Base-by-base conservation (phyloP, 2,113 vertebrate genomes). In the Otolemur garnettii region DNA sequence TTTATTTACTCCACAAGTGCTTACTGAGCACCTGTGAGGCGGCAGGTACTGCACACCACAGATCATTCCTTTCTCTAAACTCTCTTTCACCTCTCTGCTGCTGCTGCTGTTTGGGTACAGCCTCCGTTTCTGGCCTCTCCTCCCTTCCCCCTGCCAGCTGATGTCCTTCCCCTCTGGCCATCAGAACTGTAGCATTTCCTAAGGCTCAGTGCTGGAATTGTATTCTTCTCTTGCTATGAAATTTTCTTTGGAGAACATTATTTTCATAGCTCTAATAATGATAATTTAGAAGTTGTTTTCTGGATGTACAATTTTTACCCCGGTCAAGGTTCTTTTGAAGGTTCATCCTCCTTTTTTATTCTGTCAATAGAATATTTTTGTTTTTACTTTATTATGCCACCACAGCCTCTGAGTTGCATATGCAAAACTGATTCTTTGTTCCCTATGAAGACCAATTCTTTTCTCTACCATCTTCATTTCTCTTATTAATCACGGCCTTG, bases 81-180 rank as follows among this genome's bases (percentile, higher is more conserved):
- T 38, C 7, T 53, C 62, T 22, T 57, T 71, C 68, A 55, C 15
- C 7, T 79, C 38, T 5, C 28, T 24, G 26, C 57, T 26, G 26
- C 35, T 82, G 6, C 14, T 10, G 19, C 6, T 17, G 17, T 66
- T 38, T 4, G 38, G 45, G n/a, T 26, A 9, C 22, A 26, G 10
- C 17, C 45, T 72, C 13, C 15, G 1, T 33, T 79, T 77, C 62
- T 50, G 28, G 4, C 42, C 94, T 59, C 18, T 2, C 8, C 17
- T 24, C 33, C 0, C 3, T 21, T 11, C 22, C 11, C 7, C 14
- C 66, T 19, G 28, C 17, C 8, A 35, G 5, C 10, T 1, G 21
- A 17, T 10, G 22, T 8, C 66, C 33, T 19, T 62, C 21, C 55
- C 35, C 45, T 71, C 45, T 71, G 15, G 57, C 24, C 26, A 79